Conservation (phyloP, 1,140 invertebrate species). For the Hetaerina americana region DNA sequence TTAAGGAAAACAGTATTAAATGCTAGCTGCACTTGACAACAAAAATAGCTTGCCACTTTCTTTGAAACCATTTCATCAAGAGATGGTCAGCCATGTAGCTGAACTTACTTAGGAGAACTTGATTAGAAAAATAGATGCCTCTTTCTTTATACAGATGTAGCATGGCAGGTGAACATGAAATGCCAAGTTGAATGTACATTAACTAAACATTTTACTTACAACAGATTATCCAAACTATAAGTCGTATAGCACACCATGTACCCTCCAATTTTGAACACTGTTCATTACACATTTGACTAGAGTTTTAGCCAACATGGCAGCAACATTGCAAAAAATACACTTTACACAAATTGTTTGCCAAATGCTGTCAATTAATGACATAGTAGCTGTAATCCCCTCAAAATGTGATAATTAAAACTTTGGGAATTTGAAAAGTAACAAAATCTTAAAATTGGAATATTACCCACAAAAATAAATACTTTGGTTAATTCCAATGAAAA, state of each 20-base stretch:
- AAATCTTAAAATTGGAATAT: no score
- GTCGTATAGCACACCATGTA: background rate
- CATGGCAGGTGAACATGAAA: background rate
- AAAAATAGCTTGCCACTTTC: background rate
- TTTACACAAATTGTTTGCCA: background rate
- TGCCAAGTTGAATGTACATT: background rate
- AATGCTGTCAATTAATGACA: background rate
- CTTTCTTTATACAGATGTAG: background rate
- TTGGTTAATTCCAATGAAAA: no score
- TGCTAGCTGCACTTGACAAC: background rate
- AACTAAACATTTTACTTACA: background rate
- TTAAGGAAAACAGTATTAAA: background rate
- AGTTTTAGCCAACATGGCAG: background rate
- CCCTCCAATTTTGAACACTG: background rate
- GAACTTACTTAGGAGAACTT: background rate
- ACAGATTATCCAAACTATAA: background rate
- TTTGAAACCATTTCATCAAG: background rate
- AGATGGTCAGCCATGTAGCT: background rate
- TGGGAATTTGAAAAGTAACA: background rate
- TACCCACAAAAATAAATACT: no score
- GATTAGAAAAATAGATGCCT: background rate
- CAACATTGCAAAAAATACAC: background rate
- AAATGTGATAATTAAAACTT: background rate
- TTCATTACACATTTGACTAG: background rate
- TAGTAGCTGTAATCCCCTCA: background rate